Evolutionary conservation across 1,140 invertebrate species (phyloP).

Genomic region (Macrocentrus cingulum): DNA sequence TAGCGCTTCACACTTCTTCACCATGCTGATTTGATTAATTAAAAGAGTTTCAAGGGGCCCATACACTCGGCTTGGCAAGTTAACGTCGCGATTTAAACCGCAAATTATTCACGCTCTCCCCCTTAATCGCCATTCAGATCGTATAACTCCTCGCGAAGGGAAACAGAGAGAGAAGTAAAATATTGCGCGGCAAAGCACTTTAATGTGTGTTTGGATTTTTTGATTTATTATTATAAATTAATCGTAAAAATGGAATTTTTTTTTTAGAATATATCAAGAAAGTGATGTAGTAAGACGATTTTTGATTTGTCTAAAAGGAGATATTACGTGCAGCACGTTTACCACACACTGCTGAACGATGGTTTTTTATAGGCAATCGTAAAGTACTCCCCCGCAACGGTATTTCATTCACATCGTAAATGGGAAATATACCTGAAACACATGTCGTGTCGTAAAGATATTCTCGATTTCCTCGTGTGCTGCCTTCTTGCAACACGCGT

Average conservation of each 20-base stretch:
- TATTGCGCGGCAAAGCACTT: too few relatives aligned
- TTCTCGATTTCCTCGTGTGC: background rate
- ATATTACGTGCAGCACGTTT: background rate
- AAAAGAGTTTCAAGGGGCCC: background rate
- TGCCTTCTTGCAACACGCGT: background rate
- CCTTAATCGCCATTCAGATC: too few relatives aligned
- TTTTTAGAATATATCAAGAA: too few relatives aligned
- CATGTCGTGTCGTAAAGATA: conserved; percentile 20
- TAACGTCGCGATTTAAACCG: too few relatives aligned
- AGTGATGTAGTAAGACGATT: too few relatives aligned
- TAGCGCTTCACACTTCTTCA: background rate
- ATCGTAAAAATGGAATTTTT: too few relatives aligned
- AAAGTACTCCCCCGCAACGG: conserved; percentile 9
- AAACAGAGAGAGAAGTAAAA: background rate
- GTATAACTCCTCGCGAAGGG: too few relatives aligned
- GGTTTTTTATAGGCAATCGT: conserved; percentile 20
- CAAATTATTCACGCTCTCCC: too few relatives aligned
- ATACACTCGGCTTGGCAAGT: too few relatives aligned
- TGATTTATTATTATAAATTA: too few relatives aligned
- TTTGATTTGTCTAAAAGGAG: background rate
- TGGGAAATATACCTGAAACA: conserved; percentile 25
- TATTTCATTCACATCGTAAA: conserved; percentile 18
- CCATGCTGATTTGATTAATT: background rate
- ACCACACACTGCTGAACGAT: background rate
- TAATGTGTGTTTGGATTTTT: too few relatives aligned